Base-by-base conservation (phyloP, 2,888 invertebrate species). In the Sesamia inferens region DNA sequence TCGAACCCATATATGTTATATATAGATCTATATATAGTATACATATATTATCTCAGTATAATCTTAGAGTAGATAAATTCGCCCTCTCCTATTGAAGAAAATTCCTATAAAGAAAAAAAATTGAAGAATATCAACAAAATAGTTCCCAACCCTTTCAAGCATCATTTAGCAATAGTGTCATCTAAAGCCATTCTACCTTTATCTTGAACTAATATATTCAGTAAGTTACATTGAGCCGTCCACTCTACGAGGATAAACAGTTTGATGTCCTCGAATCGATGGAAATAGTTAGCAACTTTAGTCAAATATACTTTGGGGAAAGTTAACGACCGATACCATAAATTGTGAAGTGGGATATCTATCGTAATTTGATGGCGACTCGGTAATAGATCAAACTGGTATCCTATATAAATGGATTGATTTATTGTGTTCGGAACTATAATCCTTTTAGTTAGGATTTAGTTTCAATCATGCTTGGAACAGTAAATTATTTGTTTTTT, bases 261-360 rank as follows among this genome's bases (percentile, higher is more conserved):
- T 79, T 78, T 74, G 76, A 81, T 69, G 72, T 66, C 69, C 74
- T 65, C 63, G 55, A 71, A 42, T 64, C 69, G 61, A 79, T 79
- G 70, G 79, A 79, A 85, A 83, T 85, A 87, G 85, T 86, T 85
- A 14, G 1, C 10, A 76, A 87, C 87, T 85, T 71, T 22, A 72
- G 76, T 76, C 77, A 82, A 85, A 85, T 86, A 78, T 75, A 86
- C 82, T 84, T 84, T 71, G 77, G 57, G 24, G 57, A 77, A 79
- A 85, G 76, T 76, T 84, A 68, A 76, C 72, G 73, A 57, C 7
- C 13, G 19, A 8, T 64, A 58, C 71, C 68, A 78, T 81, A 77
- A 84, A 85, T 78, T 83, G 69, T 75, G 67, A 74, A 77, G 76
- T 65, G 64, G 64, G 66, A 63, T 78, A 79, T 68, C 82, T 63